These are phyloP conservation scores for Anadara kagoshimensis DNA, from an alignment of 1,140 invertebrate species.

Conservation along the genomic window DNA sequence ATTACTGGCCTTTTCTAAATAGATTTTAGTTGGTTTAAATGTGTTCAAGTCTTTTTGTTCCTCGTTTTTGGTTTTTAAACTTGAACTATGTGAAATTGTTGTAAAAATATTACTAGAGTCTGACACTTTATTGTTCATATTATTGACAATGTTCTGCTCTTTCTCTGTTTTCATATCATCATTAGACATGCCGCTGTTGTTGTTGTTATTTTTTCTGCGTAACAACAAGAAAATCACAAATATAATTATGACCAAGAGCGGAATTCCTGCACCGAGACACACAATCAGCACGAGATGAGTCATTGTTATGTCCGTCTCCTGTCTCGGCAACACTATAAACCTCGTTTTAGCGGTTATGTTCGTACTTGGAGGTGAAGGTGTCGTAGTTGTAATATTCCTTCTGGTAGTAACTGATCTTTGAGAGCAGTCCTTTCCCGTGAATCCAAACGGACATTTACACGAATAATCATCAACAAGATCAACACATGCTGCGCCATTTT, in stretches of 20 bases:
- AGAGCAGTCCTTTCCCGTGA: conserved; percentile 41
- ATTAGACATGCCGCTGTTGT: conserved; percentile 11
- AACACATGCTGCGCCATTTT: conserved; percentile 51
- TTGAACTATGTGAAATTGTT: conserved; percentile 28
- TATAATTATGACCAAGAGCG: conserved; percentile 62
- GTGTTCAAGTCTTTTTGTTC: conserved; percentile 55
- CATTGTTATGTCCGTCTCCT: conserved; percentile 45
- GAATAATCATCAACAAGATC: conserved; percentile 45
- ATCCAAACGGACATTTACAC: conserved; percentile 52
- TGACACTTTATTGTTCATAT: conserved; percentile 63
- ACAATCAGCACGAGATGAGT: conserved; percentile 61
- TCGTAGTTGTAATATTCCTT: neutral
- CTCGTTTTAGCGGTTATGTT: neutral
- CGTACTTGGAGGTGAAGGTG: neutral
- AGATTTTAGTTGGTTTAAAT: conserved; percentile 43
- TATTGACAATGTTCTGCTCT: conserved; percentile 62
- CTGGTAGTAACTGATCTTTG: neutral
- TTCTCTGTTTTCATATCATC: conserved; percentile 58
- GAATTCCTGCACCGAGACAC: conserved; percentile 67
- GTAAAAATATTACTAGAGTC: conserved; percentile 51
- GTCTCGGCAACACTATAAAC: neutral
- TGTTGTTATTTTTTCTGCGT: conserved; percentile 39
- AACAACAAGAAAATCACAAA: conserved; percentile 58
- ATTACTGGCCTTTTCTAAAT: conserved; percentile 42
- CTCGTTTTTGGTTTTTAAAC: conserved; percentile 55